A percentile compares a stretch with the other conserved stretches of the same genome.
phyloP scores from a whole-genome alignment of 35 echinoderm and acorn worm species.

The Apostichopus parvimensis region DNA sequence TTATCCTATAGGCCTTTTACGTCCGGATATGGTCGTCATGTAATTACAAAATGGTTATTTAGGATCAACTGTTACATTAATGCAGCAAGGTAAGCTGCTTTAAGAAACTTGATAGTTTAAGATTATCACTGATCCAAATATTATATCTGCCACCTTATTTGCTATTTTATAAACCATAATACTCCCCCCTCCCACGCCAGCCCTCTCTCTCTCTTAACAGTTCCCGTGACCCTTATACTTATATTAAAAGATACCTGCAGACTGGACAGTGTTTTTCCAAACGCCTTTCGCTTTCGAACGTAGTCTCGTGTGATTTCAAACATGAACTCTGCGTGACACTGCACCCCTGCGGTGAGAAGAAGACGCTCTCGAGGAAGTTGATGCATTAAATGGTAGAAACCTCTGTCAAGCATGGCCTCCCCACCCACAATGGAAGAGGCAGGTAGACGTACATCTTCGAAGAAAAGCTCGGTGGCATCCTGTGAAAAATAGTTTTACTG shows the following conservation, averaged over 20 bases:
- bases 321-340: slow-evolving; percentile 62
- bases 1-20: too few relatives aligned
- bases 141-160: too few relatives aligned
- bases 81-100: too few relatives aligned
- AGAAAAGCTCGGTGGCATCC: slow-evolving; percentile 80
- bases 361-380: slow-evolving; percentile 78
- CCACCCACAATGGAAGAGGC: slow-evolving; percentile 57
- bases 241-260: slow-evolving; percentile 66
- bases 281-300: slow-evolving; percentile 77
- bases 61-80: too few relatives aligned
- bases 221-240: too few relatives aligned
- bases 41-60: too few relatives aligned
- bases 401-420: slow-evolving; percentile 55
- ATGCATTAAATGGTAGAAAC: slow-evolving; percentile 81
- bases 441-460: slow-evolving; percentile 88
- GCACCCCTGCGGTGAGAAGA: slow-evolving; percentile 12
- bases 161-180: too few relatives aligned
- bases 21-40: too few relatives aligned
- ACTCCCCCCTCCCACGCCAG: too few relatives aligned
- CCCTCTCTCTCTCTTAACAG: too few relatives aligned
- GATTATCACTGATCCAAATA: too few relatives aligned
- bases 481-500: slow-evolving; percentile 3
- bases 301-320: slow-evolving; percentile 85
- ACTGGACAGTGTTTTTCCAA: slow-evolving; percentile 72
- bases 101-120: too few relatives aligned